Conservation (phyloP, 2,113 vertebrate species). For the Elachura formosa region DNA sequence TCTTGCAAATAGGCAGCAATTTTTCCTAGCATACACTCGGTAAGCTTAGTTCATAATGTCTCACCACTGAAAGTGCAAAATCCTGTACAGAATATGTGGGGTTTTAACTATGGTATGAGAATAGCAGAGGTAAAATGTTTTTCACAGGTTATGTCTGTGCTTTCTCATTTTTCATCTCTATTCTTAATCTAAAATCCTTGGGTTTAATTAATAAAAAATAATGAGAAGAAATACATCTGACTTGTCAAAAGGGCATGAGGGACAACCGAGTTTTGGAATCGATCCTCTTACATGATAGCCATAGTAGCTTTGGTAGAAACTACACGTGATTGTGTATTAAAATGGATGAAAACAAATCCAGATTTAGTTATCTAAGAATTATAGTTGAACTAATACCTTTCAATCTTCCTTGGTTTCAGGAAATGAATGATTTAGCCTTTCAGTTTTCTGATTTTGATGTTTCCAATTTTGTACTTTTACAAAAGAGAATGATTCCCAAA, state of each 20-base stretch:
- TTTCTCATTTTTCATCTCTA: background rate
- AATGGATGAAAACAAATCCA: conserved; percentile 25
- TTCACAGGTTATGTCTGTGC: background rate
- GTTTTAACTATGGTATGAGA: background rate
- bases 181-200: background rate
- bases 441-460: background rate
- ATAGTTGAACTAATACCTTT: background rate
- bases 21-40: background rate
- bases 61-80: background rate
- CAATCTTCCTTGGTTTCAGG: background rate
- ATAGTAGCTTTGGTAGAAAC: background rate
- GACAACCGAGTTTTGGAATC: background rate
- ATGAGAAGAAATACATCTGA: background rate
- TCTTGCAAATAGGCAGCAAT: background rate
- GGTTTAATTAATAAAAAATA: background rate
- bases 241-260: background rate
- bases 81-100: background rate
- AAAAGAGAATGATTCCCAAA: background rate
- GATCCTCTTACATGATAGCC: background rate
- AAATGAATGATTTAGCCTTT: background rate
- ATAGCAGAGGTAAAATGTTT: background rate
- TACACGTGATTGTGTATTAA: background rate
- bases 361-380: background rate
- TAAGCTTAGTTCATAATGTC: background rate
- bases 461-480: background rate